These are phyloP conservation scores for Pteropus alecto DNA, from an alignment of 2,113 vertebrate genomes.

Conservation along the genomic window DNA sequence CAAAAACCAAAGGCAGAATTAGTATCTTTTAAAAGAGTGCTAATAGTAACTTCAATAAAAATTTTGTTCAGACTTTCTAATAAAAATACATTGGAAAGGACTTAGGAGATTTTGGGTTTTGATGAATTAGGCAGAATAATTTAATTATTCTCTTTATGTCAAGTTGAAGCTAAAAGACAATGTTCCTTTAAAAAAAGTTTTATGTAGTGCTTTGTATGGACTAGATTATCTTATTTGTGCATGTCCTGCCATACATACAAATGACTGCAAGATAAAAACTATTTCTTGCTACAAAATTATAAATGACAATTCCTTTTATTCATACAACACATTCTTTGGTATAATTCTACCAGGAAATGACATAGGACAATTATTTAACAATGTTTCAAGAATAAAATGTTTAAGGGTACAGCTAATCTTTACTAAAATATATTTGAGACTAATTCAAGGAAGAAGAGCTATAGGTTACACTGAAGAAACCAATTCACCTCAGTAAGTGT, in stretches of 20 bases:
- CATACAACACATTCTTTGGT: neutral
- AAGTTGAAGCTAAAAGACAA: slow-evolving; percentile 10
- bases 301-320: slow-evolving; percentile 40
- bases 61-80: slow-evolving; percentile 14
- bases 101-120: slow-evolving; percentile 11
- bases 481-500: neutral
- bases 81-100: neutral
- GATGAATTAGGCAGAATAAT: neutral
- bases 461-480: neutral
- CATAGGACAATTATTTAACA: slow-evolving; percentile 13
- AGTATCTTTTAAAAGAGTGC: slow-evolving; percentile 16
- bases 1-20: slow-evolving; percentile 32
- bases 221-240: neutral
- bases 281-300: slow-evolving; percentile 33
- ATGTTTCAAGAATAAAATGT: neutral
- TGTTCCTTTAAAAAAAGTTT: neutral
- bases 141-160: slow-evolving; percentile 16
- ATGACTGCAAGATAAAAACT: neutral
- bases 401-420: neutral
- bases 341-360: neutral
- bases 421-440: neutral
- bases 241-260: slow-evolving; percentile 15
- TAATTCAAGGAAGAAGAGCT: neutral
- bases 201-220: neutral
- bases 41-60: neutral